Percentiles rank a stretch among this genome's conserved stretches.
Conservation (phyloP, 2,888 invertebrate species). For the Syritta pipiens region DNA sequence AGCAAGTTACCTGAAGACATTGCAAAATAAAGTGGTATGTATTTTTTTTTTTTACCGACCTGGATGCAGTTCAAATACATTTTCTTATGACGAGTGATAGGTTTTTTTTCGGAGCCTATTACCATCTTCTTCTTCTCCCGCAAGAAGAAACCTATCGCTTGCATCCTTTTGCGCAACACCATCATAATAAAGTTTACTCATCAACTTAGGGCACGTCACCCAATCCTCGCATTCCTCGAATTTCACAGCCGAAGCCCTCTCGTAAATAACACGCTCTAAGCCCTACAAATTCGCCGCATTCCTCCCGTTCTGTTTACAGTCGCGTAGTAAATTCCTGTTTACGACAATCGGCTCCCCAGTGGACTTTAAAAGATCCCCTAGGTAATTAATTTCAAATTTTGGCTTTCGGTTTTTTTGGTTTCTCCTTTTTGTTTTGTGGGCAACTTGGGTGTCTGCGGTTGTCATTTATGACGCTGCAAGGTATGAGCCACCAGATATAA, state of each 20-base stretch:
- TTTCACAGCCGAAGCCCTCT: not conserved
- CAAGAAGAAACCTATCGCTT: too few relatives aligned
- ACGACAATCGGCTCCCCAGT: conserved; percentile 11
- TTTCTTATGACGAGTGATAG: too few relatives aligned
- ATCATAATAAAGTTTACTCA: not conserved
- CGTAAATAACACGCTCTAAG: conserved; percentile 19
- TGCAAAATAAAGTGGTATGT: too few relatives aligned
- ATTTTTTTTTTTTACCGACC: too few relatives aligned
- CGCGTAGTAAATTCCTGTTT: conserved; percentile 46
- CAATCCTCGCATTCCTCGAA: conserved; percentile 6
- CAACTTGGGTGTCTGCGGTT: conserved; percentile 8
- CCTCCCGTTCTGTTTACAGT: conserved; percentile 42
- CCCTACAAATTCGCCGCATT: conserved; percentile 40
- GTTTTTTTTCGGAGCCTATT: too few relatives aligned
- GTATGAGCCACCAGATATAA: not conserved
- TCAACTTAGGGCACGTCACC: not conserved
- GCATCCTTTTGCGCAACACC: too few relatives aligned
- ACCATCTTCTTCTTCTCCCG: too few relatives aligned
- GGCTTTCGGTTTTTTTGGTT: too few relatives aligned
- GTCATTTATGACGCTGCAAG: not conserved
- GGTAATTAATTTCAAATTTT: conserved; percentile 20
- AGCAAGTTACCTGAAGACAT: too few relatives aligned
- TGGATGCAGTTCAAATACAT: too few relatives aligned
- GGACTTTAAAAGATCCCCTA: not conserved
- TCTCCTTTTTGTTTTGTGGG: too few relatives aligned